A percentile compares a stretch with the other conserved stretches of the same genome.
These are phyloP conservation scores for Astyanax mexicanus DNA, from an alignment of 2,797 vertebrate species.

Conservation along the genomic window DNA sequence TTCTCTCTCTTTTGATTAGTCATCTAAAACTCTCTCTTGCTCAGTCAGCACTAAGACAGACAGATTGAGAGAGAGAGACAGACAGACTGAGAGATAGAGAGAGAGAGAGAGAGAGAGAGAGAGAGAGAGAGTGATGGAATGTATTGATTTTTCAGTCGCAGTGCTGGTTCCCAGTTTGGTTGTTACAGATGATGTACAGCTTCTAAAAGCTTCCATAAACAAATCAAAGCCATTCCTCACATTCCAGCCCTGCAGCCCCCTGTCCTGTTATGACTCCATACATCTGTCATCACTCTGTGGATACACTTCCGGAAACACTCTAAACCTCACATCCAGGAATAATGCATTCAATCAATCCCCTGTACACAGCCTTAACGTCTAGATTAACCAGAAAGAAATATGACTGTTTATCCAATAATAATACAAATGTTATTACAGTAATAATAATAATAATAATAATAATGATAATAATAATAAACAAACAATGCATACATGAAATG, in stretches of 20 bases:
- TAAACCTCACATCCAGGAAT: too few relatives aligned
- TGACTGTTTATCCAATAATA: too few relatives aligned
- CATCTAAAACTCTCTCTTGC: too few relatives aligned
- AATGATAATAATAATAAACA: too few relatives aligned
- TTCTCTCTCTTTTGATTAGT: too few relatives aligned
- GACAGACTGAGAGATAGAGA: constrained; percentile 38
- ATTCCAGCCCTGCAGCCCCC: constrained; percentile 49
- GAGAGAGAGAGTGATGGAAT: constrained; percentile 34
- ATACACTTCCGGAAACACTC: background rate
- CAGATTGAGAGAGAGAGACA: too few relatives aligned
- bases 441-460: too few relatives aligned
- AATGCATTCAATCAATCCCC: too few relatives aligned
- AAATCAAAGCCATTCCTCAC: constrained; percentile 67
- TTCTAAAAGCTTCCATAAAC: constrained; percentile 58
- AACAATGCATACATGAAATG: too few relatives aligned
- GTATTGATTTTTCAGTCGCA: constrained; percentile 69
- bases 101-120: constrained; percentile 10
- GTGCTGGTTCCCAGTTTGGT: constrained; percentile 47
- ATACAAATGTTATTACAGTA: too few relatives aligned
- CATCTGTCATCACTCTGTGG: constrained; percentile 10
- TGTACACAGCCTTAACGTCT: background rate
- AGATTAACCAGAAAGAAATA: too few relatives aligned
- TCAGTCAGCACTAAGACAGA: too few relatives aligned
- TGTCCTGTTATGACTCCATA: background rate
- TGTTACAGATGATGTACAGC: constrained; percentile 55